Evolutionary conservation across 2,113 vertebrate genomes (phyloP).

Genomic region (Macrotus californicus): DNA sequence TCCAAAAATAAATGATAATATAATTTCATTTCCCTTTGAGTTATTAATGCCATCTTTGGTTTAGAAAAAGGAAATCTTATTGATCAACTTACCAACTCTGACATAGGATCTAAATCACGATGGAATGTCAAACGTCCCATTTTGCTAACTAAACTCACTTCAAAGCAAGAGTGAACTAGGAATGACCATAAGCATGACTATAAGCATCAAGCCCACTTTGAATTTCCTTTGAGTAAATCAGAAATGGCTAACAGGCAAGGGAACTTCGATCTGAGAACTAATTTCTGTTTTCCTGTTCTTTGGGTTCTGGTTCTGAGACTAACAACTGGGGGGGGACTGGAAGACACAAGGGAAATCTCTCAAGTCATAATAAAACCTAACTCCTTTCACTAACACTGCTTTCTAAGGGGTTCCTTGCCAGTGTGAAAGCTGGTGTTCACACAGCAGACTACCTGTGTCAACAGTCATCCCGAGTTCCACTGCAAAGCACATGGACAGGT

Average conservation of each 20-base stretch:
- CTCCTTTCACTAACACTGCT: neutral
- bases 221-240: neutral
- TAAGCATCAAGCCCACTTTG: neutral
- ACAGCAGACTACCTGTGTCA: neutral
- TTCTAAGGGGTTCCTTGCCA: neutral
- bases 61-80: neutral
- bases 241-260: neutral
- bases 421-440: neutral
- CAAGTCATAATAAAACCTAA: neutral
- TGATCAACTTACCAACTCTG: neutral
- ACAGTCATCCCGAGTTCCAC: neutral
- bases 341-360: neutral
- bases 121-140: neutral
- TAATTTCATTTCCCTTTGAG: neutral
- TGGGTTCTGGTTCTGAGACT: neutral
- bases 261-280: neutral
- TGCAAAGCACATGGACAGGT: neutral
- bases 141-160: neutral
- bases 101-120: neutral
- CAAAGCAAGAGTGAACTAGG: neutral
- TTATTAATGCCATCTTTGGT: neutral
- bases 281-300: conserved; percentile 13
- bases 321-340: neutral
- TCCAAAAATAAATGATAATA: neutral
- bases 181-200: neutral